Percentiles rank a stretch among this genome's conserved stretches.
Conservation (phyloP, 2,888 invertebrate genomes). For the Hirudinaria manillensis region DNA sequence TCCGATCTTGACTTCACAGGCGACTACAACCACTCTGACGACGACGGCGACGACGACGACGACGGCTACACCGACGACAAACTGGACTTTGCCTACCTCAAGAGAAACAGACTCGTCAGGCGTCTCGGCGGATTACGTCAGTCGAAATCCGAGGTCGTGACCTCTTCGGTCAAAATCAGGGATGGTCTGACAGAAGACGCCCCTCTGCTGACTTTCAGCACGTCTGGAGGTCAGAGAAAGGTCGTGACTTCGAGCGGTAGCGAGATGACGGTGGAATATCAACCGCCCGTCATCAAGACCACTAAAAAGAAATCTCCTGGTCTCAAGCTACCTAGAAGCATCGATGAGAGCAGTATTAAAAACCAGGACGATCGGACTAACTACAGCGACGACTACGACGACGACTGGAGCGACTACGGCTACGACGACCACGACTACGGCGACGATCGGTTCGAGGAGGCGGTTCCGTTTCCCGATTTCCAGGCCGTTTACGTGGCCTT, state of each 20-base stretch:
- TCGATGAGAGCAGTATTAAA: background rate
- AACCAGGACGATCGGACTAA: background rate
- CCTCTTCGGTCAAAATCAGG: constrained; percentile 9
- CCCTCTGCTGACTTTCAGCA: background rate
- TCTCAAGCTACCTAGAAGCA: background rate
- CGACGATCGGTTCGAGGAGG: background rate
- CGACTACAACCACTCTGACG: background rate
- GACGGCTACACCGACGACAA: background rate
- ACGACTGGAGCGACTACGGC: background rate
- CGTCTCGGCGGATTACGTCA: background rate
- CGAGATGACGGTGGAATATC: background rate
- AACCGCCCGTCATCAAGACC: background rate
- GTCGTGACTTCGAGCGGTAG: background rate
- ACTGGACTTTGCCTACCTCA: background rate
- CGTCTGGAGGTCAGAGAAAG: background rate
- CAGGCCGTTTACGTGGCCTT: constrained; percentile 12
- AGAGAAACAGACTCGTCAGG: background rate
- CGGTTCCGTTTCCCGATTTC: background rate
- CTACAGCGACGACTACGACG: constrained; percentile 13
- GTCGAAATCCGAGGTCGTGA: background rate
- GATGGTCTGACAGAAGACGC: background rate
- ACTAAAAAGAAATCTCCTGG: background rate
- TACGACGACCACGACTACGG: background rate
- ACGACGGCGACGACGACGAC: constrained; percentile 12
- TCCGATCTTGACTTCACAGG: background rate